Conservation (phyloP, 2,113 vertebrate species). For the Diadophis punctatus region DNA sequence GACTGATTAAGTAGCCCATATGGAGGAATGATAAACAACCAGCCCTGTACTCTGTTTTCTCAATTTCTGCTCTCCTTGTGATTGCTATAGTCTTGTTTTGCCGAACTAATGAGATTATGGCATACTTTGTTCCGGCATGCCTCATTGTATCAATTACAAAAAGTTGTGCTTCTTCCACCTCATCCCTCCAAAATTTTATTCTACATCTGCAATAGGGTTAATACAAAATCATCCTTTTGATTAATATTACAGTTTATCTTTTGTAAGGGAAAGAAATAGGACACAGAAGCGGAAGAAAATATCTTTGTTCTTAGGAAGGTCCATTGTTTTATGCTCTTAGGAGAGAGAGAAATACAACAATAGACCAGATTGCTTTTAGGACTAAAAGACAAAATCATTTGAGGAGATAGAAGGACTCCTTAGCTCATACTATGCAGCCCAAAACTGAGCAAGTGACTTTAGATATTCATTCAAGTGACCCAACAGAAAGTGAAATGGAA, state of each 20-base stretch:
- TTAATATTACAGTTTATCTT: background rate
- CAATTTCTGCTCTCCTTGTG: background rate
- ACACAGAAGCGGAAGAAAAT: background rate
- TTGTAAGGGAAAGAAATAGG: background rate
- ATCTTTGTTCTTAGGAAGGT: background rate
- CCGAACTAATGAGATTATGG: background rate
- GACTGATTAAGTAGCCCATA: background rate
- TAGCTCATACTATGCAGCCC: background rate
- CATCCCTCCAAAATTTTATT: background rate
- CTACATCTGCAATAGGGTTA: background rate
- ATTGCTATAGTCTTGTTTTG: background rate
- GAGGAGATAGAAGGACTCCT: background rate
- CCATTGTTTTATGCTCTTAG: background rate
- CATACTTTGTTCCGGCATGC: background rate
- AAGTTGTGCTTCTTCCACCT: background rate
- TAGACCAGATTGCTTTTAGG: background rate
- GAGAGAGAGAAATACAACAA: background rate
- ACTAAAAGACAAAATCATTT: background rate
- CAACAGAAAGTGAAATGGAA: background rate
- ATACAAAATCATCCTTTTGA: background rate
- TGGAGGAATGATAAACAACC: background rate
- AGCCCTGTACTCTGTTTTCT: background rate
- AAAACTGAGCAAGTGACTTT: background rate
- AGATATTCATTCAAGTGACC: background rate
- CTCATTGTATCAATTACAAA: background rate